Evolutionary conservation across 2,888 invertebrate species (phyloP).

Genomic region (Dryococelus australis): DNA sequence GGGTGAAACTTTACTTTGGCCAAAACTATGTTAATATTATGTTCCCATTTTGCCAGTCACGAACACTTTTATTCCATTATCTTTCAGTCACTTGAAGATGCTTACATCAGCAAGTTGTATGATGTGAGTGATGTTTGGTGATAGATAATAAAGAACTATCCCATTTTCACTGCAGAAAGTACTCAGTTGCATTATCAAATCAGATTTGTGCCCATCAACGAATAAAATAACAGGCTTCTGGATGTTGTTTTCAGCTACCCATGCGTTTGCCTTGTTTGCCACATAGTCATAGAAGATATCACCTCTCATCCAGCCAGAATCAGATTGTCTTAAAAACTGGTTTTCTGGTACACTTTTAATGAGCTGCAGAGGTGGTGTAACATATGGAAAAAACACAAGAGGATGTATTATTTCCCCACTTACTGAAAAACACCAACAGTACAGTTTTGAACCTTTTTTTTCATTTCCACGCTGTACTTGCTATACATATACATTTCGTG

Average conservation of each 20-base stretch:
- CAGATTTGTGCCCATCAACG: conserved; percentile 54
- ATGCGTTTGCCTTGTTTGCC: conserved; percentile 46
- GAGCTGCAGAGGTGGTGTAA: conserved; percentile 43
- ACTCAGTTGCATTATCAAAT: conserved; percentile 48
- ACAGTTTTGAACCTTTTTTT: conserved; percentile 47
- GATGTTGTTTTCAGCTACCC: conserved; percentile 45
- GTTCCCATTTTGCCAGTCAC: conserved; percentile 46
- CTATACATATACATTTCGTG: conserved; percentile 8
- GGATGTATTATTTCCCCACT: conserved; percentile 34
- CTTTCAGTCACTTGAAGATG: conserved; percentile 51
- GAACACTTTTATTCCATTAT: conserved; percentile 50
- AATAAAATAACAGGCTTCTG: conserved; percentile 54
- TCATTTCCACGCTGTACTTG: conserved; percentile 40
- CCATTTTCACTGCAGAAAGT: conserved; percentile 49
- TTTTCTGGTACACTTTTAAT: conserved; percentile 43
- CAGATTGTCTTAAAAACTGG: conserved; percentile 46
- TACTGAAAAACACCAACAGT: conserved; percentile 43
- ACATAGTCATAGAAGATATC: conserved; percentile 49
- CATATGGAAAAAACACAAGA: conserved; percentile 42
- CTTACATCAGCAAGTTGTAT: conserved; percentile 52
- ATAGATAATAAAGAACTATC: conserved; percentile 50
- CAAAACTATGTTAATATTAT: conserved; percentile 45
- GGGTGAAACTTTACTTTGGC: conserved; percentile 51
- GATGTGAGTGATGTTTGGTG: conserved; percentile 50
- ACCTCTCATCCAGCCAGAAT: conserved; percentile 50